phyloP scores from a whole-genome alignment of 1,140 invertebrate species.

The Lasioglossum albipes region DNA sequence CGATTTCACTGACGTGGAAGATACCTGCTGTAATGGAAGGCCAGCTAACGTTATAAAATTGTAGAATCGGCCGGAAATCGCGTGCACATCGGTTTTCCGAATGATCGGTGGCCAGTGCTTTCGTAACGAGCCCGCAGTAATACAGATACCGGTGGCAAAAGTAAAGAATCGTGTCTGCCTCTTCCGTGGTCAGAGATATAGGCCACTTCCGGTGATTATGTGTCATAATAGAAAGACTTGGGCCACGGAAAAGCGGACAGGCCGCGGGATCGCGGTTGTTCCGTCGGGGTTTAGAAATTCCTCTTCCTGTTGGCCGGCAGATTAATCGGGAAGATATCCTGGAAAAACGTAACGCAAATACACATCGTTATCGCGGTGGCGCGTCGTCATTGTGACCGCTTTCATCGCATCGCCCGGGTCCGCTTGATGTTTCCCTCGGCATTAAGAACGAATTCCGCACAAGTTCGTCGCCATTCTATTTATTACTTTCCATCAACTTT shows the following conservation, averaged over 20 bases:
- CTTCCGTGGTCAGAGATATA: slow-evolving; percentile 32
- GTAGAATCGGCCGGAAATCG: background rate
- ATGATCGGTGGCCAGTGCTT: background rate
- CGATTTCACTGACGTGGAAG: too few species aligned
- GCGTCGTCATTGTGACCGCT: slow-evolving; percentile 6
- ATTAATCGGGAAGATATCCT: slow-evolving; percentile 18
- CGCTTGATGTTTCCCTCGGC: background rate
- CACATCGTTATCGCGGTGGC: background rate
- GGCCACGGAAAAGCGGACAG: slow-evolving; percentile 11
- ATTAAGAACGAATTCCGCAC: slow-evolving; percentile 34
- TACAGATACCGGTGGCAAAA: background rate
- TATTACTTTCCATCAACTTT: slow-evolving; percentile 44
- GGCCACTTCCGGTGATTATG: slow-evolving; percentile 53
- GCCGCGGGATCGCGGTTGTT: background rate
- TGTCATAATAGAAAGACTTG: background rate
- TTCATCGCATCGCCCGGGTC: slow-evolving; percentile 15
- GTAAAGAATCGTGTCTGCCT: background rate
- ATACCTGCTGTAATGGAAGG: too few species aligned
- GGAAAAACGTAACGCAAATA: slow-evolving; percentile 6
- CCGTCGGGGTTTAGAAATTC: slow-evolving; percentile 34
- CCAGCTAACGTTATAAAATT: too few species aligned
- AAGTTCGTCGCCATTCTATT: slow-evolving; percentile 29
- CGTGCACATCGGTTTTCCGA: background rate
- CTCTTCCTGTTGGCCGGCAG: slow-evolving; percentile 27
- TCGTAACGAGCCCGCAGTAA: background rate